Conservation (phyloP, 2,113 vertebrate genomes). For the Elanoides forficatus region DNA sequence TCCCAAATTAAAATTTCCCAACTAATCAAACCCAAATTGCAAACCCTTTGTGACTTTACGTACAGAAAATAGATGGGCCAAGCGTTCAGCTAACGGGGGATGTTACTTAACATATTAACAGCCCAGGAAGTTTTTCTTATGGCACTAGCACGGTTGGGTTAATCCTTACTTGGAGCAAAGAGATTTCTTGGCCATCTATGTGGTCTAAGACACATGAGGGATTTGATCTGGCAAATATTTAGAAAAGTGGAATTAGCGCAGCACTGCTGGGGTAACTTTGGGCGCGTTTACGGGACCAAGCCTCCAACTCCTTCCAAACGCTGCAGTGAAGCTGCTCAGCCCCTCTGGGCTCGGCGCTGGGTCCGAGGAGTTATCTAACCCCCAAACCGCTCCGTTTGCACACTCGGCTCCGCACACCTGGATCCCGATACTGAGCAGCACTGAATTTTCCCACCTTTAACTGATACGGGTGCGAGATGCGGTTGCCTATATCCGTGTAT, state of each 20-base stretch:
- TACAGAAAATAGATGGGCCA: not conserved
- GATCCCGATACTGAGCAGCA: not conserved
- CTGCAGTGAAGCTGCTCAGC: not conserved
- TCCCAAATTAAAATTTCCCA: not conserved
- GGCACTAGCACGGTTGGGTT: not conserved
- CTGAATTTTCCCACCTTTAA: not conserved
- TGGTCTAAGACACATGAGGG: not conserved
- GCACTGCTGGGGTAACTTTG: not conserved
- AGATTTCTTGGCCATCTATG: not conserved
- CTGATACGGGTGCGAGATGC: not conserved
- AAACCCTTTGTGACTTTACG: not conserved
- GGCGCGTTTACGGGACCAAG: rapidly evolving
- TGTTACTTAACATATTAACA: rapidly evolving
- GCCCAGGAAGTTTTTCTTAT: not conserved
- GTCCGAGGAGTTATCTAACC: not conserved
- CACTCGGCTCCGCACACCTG: rapidly evolving
- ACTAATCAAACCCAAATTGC: not conserved
- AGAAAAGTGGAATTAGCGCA: not conserved
- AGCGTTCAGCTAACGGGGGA: not conserved
- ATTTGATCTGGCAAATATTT: not conserved
- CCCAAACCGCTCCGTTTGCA: rapidly evolving
- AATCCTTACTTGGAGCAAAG: not conserved
- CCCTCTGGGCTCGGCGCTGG: rapidly evolving
- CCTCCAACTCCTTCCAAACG: not conserved
- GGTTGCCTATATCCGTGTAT: not conserved